A percentile compares a stretch with the other conserved stretches of the same genome.
Evolutionary conservation across 2,797 vertebrate genomes (phyloP).

Genomic region (Sebastes diaconus): DNA sequence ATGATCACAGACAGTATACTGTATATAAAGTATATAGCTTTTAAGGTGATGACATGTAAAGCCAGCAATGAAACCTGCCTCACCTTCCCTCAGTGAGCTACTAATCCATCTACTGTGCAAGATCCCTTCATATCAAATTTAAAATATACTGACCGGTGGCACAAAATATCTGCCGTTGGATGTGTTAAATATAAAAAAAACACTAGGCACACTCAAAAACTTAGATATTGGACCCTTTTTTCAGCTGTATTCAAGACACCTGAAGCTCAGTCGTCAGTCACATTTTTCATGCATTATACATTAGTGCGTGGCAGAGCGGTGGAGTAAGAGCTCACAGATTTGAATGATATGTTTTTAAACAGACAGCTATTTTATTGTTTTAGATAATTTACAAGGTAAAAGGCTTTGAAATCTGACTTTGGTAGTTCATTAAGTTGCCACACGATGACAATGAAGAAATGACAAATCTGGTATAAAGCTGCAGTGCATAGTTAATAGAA

Average conservation of each 20-base stretch:
- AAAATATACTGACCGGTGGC: neutral
- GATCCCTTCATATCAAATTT: neutral
- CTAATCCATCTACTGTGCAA: neutral
- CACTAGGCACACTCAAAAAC: neutral
- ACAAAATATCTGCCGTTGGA: neutral
- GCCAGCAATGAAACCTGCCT: neutral
- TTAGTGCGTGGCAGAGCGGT: neutral
- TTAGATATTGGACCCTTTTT: neutral
- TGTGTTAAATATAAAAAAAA: neutral
- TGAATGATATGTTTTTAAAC: slow-evolving; percentile 56
- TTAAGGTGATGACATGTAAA: neutral
- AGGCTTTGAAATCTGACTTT: slow-evolving; percentile 50
- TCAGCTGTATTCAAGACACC: neutral
- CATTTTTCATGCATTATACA: slow-evolving; percentile 2
- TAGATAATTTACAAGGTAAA: slow-evolving; percentile 44
- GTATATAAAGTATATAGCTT: neutral
- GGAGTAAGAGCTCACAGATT: neutral
- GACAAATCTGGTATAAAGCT: slow-evolving; percentile 45
- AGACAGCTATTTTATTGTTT: slow-evolving; percentile 46
- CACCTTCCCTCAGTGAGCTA: neutral
- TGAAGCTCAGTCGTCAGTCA: neutral
- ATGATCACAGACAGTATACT: neutral
- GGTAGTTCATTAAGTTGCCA: slow-evolving; percentile 58
- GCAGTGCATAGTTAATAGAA: slow-evolving; percentile 49
- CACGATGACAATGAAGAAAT: slow-evolving; percentile 48